phyloP scores from a whole-genome alignment of 2,113 vertebrate species.

The Chionomys nivalis region DNA sequence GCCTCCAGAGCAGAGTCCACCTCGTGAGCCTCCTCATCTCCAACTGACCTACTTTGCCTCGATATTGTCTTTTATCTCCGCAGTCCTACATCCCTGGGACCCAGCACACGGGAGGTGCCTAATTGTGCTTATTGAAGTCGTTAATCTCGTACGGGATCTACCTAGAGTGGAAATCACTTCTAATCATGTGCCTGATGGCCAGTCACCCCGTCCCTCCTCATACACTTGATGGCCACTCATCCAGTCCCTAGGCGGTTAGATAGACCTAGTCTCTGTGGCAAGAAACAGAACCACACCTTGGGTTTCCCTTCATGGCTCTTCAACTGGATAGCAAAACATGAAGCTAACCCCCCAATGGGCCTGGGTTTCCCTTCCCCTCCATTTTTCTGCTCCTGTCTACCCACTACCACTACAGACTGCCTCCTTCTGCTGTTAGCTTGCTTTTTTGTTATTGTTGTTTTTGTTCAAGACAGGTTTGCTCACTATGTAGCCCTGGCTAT shows the following conservation, averaged over 20 bases:
- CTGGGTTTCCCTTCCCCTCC: too few species aligned
- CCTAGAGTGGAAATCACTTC: neutral
- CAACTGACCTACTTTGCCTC: neutral
- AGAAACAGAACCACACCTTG: neutral
- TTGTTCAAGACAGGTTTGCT: neutral
- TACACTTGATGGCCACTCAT: accelerated
- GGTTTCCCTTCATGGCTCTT: neutral
- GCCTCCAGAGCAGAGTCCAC: neutral
- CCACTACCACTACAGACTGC: neutral
- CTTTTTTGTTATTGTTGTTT: neutral
- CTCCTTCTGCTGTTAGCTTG: neutral
- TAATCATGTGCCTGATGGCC: accelerated
- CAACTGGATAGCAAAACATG: accelerated
- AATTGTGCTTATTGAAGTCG: neutral
- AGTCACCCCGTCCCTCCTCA: neutral
- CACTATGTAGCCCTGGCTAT: neutral
- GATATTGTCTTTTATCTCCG: neutral
- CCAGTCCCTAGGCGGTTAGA: accelerated
- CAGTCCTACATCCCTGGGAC: neutral
- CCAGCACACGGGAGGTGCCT: neutral
- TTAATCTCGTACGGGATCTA: neutral
- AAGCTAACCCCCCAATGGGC: neutral
- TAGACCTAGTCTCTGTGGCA: neutral
- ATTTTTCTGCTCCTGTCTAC: neutral
- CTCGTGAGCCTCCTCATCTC: neutral